Evolutionary conservation across 2,113 vertebrate species (phyloP).

Genomic region (Copsychus sechellarum): DNA sequence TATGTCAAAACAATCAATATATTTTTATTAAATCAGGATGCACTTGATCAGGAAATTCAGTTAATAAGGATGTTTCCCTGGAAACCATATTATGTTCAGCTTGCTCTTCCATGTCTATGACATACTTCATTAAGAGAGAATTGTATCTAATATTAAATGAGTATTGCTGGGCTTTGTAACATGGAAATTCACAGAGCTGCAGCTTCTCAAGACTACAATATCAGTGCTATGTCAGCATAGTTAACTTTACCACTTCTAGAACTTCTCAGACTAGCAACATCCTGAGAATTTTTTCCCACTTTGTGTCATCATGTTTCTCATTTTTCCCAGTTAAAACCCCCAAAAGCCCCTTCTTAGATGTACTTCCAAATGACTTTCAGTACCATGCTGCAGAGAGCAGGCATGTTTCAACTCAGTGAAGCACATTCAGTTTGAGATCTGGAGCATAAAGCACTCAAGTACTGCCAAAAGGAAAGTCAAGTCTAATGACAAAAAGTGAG

Average conservation of each 20-base stretch:
- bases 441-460: neutral
- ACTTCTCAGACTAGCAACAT: neutral
- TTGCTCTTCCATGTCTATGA: neutral
- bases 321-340: neutral
- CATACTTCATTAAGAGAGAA: neutral
- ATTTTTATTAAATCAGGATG: constrained; percentile 55
- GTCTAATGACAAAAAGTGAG: neutral
- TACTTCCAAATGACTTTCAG: neutral
- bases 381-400: neutral
- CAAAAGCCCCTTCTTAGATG: neutral
- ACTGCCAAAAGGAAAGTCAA: neutral
- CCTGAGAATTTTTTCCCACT: neutral
- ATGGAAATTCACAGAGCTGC: neutral
- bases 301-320: neutral
- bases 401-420: neutral
- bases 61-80: constrained; percentile 23
- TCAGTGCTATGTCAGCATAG: neutral
- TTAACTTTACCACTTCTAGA: neutral
- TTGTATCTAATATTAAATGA: neutral
- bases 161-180: neutral
- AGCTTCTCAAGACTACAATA: neutral
- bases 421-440: neutral
- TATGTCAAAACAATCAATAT: constrained; percentile 13
- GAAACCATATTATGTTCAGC: neutral
- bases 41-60: constrained; percentile 23